A percentile compares a stretch with the other conserved stretches of the same genome.
phyloP scores from a whole-genome alignment of 1,140 invertebrate genomes.

The Paraescarpia echinospica region DNA sequence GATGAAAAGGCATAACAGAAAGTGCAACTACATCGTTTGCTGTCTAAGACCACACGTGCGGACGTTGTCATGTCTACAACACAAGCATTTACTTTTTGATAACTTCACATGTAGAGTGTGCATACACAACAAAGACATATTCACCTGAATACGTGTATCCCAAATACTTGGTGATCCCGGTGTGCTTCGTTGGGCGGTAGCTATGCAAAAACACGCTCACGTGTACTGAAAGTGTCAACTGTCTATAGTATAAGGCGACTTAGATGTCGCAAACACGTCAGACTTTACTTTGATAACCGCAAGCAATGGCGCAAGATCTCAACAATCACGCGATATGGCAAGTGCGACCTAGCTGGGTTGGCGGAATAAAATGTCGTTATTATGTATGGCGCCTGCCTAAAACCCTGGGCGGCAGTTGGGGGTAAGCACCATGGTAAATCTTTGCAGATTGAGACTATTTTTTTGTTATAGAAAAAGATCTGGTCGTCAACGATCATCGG shows the following conservation, averaged over 20 bases:
- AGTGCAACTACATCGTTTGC: too few species aligned
- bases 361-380: too few species aligned
- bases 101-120: background rate
- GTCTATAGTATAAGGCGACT: background rate
- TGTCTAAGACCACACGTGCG: too few species aligned
- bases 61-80: background rate
- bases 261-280: background rate
- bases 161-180: background rate
- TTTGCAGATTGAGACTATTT: background rate
- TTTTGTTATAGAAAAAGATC: too few species aligned
- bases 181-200: background rate
- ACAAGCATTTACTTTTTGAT: background rate
- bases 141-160: background rate
- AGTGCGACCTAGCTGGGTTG: background rate
- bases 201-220: background rate
- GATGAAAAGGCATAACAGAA: background rate
- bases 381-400: background rate
- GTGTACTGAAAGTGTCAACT: background rate
- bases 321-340: background rate
- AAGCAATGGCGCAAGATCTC: background rate
- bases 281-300: too few species aligned
- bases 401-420: background rate
- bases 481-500: too few species aligned
- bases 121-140: background rate
- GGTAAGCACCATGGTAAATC: background rate